phyloP scores from a whole-genome alignment of 2,113 vertebrate genomes.

The Actenoides hombroni region DNA sequence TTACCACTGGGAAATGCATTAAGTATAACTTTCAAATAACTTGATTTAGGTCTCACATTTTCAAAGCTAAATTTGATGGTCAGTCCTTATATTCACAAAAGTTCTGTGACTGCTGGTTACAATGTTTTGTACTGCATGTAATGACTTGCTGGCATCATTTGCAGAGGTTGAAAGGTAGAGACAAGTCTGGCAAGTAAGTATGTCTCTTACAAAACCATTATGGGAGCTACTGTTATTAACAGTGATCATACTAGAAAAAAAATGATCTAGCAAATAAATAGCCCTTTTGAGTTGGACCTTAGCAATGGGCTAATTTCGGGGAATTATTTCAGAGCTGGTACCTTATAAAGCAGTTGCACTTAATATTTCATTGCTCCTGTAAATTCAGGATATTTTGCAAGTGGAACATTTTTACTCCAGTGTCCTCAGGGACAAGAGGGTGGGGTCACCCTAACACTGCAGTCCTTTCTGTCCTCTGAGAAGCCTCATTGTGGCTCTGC shows the following conservation, averaged over 20 bases:
- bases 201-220: not conserved
- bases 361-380: not conserved
- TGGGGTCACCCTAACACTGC: not conserved
- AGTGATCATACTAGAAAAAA: not conserved
- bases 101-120: not conserved
- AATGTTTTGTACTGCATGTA: not conserved
- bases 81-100: not conserved
- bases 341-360: not conserved
- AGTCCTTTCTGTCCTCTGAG: not conserved
- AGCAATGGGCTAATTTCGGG: not conserved
- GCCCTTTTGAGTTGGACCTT: not conserved
- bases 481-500: not conserved
- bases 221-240: not conserved
- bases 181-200: not conserved
- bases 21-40: constrained; percentile 38
- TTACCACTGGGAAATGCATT: constrained; percentile 83
- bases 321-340: not conserved
- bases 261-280: not conserved
- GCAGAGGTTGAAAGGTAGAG: not conserved
- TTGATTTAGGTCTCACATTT: not conserved
- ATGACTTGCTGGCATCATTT: not conserved
- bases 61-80: not conserved
- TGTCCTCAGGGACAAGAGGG: not conserved
- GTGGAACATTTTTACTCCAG: not conserved
- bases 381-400: not conserved